These are phyloP conservation scores for Meghimatium bilineatum DNA, from an alignment of 2,888 invertebrate species.

Conservation along the genomic window DNA sequence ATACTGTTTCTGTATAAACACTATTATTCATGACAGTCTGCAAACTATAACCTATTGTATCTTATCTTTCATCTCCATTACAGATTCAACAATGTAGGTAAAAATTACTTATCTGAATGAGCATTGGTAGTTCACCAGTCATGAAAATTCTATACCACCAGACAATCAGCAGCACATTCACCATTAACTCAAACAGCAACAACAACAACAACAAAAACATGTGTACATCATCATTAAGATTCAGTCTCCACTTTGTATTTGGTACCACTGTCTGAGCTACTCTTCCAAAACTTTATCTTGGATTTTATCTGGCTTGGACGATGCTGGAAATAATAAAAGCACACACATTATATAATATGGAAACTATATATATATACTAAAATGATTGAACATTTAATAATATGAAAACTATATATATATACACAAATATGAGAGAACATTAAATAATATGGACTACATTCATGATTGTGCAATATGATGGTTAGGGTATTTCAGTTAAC, in stretches of 20 bases:
- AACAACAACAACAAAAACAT: too few relatives aligned
- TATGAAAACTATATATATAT: too few relatives aligned
- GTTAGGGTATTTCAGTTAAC: too few relatives aligned
- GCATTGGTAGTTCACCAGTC: background rate
- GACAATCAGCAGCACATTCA: background rate
- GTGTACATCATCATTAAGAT: conserved; percentile 54
- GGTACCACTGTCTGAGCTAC: conserved; percentile 61
- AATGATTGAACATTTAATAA: too few relatives aligned
- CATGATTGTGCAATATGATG: too few relatives aligned
- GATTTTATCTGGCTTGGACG: conserved; percentile 87
- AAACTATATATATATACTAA: too few relatives aligned
- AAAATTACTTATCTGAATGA: background rate
- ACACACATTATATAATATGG: background rate
- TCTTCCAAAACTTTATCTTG: conserved; percentile 72
- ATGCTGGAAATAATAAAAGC: conserved; percentile 82
- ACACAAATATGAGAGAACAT: too few relatives aligned
- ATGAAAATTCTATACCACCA: background rate
- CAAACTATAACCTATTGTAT: background rate
- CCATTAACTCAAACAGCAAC: background rate
- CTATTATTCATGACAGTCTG: background rate
- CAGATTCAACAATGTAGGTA: background rate
- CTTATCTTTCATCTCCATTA: background rate
- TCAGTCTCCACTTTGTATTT: conserved; percentile 69
- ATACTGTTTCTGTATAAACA: background rate
- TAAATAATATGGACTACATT: too few relatives aligned